phyloP scores from a whole-genome alignment of 2,113 vertebrate species.

The Istiophorus platypterus region DNA sequence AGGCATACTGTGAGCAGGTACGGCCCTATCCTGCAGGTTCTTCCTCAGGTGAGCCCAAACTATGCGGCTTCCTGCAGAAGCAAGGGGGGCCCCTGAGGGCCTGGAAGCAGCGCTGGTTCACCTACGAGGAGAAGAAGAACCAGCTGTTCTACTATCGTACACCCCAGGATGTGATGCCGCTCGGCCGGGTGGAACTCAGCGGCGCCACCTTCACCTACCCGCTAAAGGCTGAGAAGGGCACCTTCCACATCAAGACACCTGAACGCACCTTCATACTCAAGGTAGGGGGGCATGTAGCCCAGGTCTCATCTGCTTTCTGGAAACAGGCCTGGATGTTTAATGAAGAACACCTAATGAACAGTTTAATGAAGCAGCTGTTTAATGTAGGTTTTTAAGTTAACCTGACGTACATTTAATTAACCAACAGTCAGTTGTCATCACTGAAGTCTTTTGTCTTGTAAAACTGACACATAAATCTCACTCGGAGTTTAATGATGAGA shows the following conservation, averaged over 20 bases:
- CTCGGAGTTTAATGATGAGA: too few species aligned
- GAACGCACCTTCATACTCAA: slow-evolving; percentile 90
- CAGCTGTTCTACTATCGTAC: slow-evolving; percentile 92
- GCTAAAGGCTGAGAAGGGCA: slow-evolving; percentile 86
- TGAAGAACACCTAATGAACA: too few species aligned
- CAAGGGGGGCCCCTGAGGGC: slow-evolving; percentile 90
- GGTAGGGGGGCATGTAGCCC: slow-evolving; percentile 78
- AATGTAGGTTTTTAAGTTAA: too few species aligned
- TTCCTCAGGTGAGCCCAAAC: slow-evolving; percentile 69
- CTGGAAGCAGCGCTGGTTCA: slow-evolving; percentile 97
- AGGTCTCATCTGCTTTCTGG: neutral
- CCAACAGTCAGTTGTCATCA: too few species aligned
- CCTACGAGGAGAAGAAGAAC: slow-evolving; percentile 90
- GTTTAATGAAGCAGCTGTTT: too few species aligned
- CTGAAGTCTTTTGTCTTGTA: too few species aligned
- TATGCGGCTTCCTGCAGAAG: slow-evolving; percentile 95
- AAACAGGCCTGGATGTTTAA: neutral
- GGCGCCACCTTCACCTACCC: slow-evolving; percentile 88
- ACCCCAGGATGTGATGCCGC: slow-evolving; percentile 88
- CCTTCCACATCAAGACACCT: slow-evolving; percentile 93
- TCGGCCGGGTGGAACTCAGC: slow-evolving; percentile 89
- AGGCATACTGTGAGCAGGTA: slow-evolving; percentile 26
- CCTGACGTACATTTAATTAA: neutral
- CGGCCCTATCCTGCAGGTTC: accelerated
- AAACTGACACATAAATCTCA: too few species aligned